Base-by-base conservation (phyloP, 1,140 invertebrate species). In the Drosophila melanica region DNA sequence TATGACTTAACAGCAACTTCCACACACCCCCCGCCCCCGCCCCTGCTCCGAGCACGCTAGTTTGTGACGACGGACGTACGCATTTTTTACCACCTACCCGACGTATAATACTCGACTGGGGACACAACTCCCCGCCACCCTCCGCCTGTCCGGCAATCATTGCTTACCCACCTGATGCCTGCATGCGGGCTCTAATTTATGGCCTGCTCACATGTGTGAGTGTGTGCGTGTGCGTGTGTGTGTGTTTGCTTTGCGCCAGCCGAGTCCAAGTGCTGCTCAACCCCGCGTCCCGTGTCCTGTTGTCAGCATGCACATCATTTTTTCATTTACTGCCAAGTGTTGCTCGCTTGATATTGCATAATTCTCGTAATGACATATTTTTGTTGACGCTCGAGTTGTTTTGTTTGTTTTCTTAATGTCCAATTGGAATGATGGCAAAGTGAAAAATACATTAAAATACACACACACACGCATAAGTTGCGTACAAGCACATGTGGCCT, bases 121-220 rank as follows among this genome's bases (percentile, higher is more conserved):
- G 35, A 41, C 42, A 16, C n/a, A 8, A n/a, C 42, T 14, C 44
- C 44, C 3, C 7, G 16, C 42, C 10, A 7, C 16, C 16, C 9
- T 14, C 41, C 41, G 16, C 41, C 18, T 66, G 67, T 39, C 39
- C 71, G 47, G 60, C 69, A 85, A 79, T 76, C 79, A 79, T 82
- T 68, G 82, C 82, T 30, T 68, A 87, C 67, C 84, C 82, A 86
- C 82, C 82, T 86, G 82, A 86, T 86, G 81, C 75, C 81, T 58
- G 54, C 51, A 86, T 86, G 82, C 82, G 82, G 82, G 82, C 82
- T 86, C 82, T 86, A 82, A 86, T 86, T 86, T 86, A 86, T 86
- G 68, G 84, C 84, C 72, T 87, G 65, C 60, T 87, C 82, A 81
- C 72, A 73, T 86, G 77, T 68, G 48, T 33, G 12, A n/a, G 4